A percentile compares a stretch with the other conserved stretches of the same genome.
Conservation (phyloP, 2,797 vertebrate genomes). For the Anguilla marmorata region DNA sequence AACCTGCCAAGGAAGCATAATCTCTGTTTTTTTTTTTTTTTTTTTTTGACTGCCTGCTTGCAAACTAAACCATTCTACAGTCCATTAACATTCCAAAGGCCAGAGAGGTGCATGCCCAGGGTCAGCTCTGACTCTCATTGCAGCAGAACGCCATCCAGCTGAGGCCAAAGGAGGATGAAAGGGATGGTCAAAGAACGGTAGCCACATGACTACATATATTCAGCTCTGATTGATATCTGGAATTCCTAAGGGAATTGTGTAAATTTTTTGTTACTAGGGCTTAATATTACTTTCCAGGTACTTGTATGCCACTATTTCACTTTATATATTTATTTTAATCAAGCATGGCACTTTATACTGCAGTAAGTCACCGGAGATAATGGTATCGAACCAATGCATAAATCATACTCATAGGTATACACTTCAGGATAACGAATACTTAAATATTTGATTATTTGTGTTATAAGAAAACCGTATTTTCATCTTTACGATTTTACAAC, state of each 20-base stretch:
- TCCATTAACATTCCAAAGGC: neutral
- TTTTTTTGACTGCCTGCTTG: neutral
- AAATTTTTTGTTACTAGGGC: no score
- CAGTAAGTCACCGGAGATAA: no score
- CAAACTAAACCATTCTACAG: neutral
- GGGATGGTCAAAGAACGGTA: neutral
- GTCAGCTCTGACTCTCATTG: neutral
- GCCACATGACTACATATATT: neutral
- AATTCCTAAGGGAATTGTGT: no score
- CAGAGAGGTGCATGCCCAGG: neutral
- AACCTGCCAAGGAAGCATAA: neutral
- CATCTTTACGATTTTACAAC: neutral
- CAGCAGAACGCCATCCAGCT: neutral
- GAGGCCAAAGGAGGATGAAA: neutral
- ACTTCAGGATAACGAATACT: no score
- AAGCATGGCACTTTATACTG: no score
- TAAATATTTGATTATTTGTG: no score
- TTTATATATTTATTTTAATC: no score
- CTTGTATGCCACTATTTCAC: no score
- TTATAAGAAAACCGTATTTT: neutral
- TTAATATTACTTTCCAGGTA: no score
- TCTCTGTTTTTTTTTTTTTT: neutral
- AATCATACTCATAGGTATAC: no score
- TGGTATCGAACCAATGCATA: no score
- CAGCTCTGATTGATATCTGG: neutral